phyloP scores from a whole-genome alignment of 2,797 vertebrate species.

The Danio kyathit region DNA sequence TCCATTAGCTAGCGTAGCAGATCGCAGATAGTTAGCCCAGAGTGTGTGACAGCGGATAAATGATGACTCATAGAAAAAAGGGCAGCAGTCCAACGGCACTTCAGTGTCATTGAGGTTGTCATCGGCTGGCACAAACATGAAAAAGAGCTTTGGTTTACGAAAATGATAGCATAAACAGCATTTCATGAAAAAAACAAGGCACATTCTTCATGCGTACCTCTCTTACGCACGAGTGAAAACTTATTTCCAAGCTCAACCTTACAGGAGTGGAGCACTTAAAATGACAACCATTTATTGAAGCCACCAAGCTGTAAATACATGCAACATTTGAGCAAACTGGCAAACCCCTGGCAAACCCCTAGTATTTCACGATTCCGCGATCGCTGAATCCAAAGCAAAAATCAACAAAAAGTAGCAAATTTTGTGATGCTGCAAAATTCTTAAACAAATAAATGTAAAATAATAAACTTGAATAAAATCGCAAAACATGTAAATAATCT shows the following conservation, averaged over 20 bases:
- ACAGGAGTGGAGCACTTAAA: slow-evolving; percentile 3
- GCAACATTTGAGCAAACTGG: not conserved
- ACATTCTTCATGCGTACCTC: slow-evolving; percentile 16
- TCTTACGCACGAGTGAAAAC: slow-evolving; percentile 24
- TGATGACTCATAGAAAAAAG: slow-evolving; percentile 4
- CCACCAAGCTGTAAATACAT: slow-evolving; percentile 41
- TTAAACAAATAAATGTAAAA: too few relatives aligned
- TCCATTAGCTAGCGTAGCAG: slow-evolving; percentile 26
- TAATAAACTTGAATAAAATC: too few relatives aligned
- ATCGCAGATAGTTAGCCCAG: slow-evolving; percentile 26
- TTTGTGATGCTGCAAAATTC: too few relatives aligned
- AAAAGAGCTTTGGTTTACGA: slow-evolving; percentile 24
- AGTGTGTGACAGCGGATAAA: slow-evolving; percentile 38
- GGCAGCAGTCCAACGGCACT: slow-evolving; percentile 6
- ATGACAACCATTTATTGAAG: slow-evolving; percentile 14
- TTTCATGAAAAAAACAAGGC: slow-evolving; percentile 36
- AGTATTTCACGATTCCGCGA: too few relatives aligned
- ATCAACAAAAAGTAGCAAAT: too few relatives aligned
- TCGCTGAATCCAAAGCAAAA: too few relatives aligned
- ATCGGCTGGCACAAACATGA: slow-evolving; percentile 25
- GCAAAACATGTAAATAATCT: too few relatives aligned
- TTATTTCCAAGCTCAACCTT: slow-evolving; percentile 27
- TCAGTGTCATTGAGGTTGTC: slow-evolving; percentile 18
- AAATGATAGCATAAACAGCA: slow-evolving; percentile 30
- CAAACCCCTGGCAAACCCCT: too few relatives aligned